phyloP scores from a whole-genome alignment of 2,797 vertebrate species.

The Kryptolebias ocellatus region DNA sequence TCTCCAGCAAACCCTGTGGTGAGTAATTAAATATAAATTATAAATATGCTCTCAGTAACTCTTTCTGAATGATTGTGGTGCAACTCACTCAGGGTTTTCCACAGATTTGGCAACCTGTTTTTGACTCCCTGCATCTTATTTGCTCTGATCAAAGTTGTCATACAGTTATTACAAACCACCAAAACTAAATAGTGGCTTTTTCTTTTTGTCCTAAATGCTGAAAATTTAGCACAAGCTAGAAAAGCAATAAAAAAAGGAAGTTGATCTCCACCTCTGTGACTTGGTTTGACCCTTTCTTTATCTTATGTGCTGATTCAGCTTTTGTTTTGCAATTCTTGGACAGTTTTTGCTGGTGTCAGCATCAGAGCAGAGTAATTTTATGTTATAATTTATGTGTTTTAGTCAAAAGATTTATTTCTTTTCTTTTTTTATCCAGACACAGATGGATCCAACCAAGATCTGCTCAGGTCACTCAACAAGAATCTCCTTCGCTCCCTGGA shows the following conservation, averaged over 20 bases:
- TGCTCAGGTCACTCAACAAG: slow-evolving; percentile 78
- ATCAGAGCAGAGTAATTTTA: not conserved
- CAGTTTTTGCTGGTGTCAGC: slow-evolving; percentile 33
- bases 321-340: slow-evolving; percentile 34
- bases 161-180: not conserved
- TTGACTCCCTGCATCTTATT: not conserved
- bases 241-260: not conserved
- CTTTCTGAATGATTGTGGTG: not conserved
- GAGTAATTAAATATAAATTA: slow-evolving; percentile 33
- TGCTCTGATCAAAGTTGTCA: slow-evolving; percentile 9
- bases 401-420: not conserved
- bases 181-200: not conserved
- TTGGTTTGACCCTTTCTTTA: not conserved
- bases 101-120: slow-evolving; percentile 48
- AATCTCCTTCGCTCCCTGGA: slow-evolving; percentile 81
- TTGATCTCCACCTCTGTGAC: slow-evolving; percentile 1
- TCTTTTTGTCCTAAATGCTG: not conserved
- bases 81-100: slow-evolving; percentile 20
- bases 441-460: slow-evolving; percentile 52
- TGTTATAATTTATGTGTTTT: not conserved
- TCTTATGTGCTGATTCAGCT: slow-evolving; percentile 53
- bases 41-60: not conserved
- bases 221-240: not conserved
- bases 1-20: slow-evolving; percentile 68
- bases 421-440: slow-evolving; percentile 41